A percentile compares a stretch with the other conserved stretches of the same genome.
Evolutionary conservation across 2,888 invertebrate genomes (phyloP).

Genomic region (Dyspetes luteomarginatus): DNA sequence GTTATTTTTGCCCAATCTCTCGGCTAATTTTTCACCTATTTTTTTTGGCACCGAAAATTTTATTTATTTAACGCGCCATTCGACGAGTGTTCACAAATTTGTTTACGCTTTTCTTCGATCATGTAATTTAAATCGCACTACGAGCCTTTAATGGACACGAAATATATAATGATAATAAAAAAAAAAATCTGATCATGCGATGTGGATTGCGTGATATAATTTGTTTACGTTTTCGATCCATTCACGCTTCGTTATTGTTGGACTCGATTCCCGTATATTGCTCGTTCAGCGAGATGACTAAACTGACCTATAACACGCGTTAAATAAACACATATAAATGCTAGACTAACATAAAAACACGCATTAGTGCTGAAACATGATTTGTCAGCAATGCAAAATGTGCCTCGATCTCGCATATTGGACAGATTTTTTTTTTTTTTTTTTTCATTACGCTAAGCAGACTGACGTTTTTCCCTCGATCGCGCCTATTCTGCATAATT

Average conservation of each 20-base stretch:
- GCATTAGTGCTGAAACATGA: background rate
- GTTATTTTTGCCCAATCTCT: background rate
- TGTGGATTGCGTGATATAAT: conserved; percentile 3
- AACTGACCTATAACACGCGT: conserved; percentile 47
- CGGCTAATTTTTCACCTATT: background rate
- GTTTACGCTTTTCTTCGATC: conserved; percentile 28
- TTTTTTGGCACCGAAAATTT: background rate
- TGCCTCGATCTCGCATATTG: conserved; percentile 2
- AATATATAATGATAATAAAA: background rate
- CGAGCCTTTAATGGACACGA: background rate
- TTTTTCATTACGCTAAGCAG: background rate
- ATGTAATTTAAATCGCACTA: conserved; percentile 15
- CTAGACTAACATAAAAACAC: background rate
- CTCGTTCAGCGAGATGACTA: conserved; percentile 15
- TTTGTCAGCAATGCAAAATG: background rate
- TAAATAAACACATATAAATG: background rate
- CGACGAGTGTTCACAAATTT: background rate
- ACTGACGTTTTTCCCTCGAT: background rate
- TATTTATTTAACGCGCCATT: conserved; percentile 47
- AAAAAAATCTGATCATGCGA: background rate
- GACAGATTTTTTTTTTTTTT: conserved; percentile 9
- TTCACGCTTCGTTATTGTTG: conserved; percentile 5
- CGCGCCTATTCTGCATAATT: conserved; percentile 7
- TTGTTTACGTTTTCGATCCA: conserved; percentile 46
- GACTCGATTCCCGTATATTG: conserved; percentile 7